Conservation (phyloP, 2,113 vertebrate species). For the Oreotrochilus melanogaster region DNA sequence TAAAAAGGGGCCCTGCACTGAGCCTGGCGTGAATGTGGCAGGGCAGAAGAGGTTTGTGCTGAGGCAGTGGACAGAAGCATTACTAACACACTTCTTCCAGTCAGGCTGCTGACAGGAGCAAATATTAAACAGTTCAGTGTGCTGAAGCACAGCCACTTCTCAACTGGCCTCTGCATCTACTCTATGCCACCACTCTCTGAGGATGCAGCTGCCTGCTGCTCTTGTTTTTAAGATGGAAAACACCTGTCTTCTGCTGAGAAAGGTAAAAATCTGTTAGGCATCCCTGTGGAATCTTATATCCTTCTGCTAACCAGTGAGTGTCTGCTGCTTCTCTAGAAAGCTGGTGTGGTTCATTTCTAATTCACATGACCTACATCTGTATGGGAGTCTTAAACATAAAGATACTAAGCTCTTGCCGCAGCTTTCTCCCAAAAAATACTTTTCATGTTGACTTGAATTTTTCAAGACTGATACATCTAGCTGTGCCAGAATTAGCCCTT, state of each 20-base stretch:
- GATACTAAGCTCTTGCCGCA: not conserved
- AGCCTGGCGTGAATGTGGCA: not conserved
- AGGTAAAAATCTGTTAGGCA: not conserved
- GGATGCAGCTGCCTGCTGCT: not conserved
- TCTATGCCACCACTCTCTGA: not conserved
- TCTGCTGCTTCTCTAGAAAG: not conserved
- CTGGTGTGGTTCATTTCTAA: not conserved
- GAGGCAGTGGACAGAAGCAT: not conserved
- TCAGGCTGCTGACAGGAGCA: constrained; percentile 32
- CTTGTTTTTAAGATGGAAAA: not conserved
- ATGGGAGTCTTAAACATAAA: not conserved
- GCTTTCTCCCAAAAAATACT: not conserved
- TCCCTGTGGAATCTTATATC: not conserved
- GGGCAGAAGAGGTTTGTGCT: constrained; percentile 28
- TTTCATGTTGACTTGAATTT: not conserved
- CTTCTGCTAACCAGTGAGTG: not conserved
- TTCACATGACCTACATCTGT: not conserved
- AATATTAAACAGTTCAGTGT: constrained; percentile 7
- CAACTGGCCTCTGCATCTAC: not conserved
- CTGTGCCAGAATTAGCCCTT: not conserved
- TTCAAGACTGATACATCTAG: not conserved
- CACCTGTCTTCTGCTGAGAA: not conserved
- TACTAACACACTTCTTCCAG: constrained; percentile 1
- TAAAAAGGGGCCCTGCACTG: not conserved
- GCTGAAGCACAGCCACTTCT: not conserved